Conservation (phyloP, 2,888 invertebrate species). For the Reticulitermes lucifugus region DNA sequence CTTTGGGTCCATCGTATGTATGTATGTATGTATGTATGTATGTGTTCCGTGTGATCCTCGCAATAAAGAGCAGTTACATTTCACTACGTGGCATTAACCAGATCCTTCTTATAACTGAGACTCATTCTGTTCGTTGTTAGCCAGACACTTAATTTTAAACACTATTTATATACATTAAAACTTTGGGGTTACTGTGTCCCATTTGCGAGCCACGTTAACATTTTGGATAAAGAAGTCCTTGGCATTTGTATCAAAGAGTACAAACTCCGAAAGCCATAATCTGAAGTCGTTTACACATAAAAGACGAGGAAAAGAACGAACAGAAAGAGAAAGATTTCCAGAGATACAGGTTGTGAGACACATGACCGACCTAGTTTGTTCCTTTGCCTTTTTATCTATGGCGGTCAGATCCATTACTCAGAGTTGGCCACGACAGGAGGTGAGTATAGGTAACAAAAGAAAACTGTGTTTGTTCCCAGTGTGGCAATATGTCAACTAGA, state of each 20-base stretch:
- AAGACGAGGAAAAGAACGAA: background rate
- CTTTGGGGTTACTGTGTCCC: background rate
- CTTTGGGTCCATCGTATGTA: too few species aligned
- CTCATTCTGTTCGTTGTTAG: too few species aligned
- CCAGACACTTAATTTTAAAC: too few species aligned
- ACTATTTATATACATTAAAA: too few species aligned
- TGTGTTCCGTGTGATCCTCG: too few species aligned
- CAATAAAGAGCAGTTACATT: too few species aligned
- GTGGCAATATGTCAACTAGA: slow-evolving; percentile 26
- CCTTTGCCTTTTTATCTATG: slow-evolving; percentile 17
- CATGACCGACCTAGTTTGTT: slow-evolving; percentile 14
- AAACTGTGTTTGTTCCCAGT: slow-evolving; percentile 10
- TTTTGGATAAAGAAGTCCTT: background rate
- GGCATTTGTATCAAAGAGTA: background rate
- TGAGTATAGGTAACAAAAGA: slow-evolving; percentile 36
- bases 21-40: too few species aligned
- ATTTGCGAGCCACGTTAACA: background rate
- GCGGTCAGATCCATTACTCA: slow-evolving; percentile 36
- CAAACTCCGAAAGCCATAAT: background rate
- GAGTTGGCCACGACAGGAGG: slow-evolving; percentile 26
- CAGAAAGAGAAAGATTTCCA: background rate
- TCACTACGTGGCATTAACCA: too few species aligned
- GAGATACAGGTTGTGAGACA: slow-evolving; percentile 22
- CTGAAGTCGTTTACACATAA: slow-evolving; percentile 9
- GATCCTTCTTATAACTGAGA: too few species aligned